Conservation (phyloP, 2,113 vertebrate species). For the Tupaia tana region DNA sequence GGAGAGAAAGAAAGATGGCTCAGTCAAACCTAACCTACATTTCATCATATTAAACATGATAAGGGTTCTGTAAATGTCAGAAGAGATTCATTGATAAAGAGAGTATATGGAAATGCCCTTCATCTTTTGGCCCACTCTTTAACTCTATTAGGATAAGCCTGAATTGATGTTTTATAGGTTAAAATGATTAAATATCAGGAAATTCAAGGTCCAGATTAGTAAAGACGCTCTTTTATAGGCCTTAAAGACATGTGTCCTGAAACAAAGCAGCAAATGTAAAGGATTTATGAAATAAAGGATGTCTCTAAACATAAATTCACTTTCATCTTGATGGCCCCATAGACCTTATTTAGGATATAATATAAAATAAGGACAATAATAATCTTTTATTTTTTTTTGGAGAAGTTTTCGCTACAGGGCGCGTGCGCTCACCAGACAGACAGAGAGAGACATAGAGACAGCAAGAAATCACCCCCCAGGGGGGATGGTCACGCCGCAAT, state of each 20-base stretch:
- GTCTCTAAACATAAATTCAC: not conserved
- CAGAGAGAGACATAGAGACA: no score
- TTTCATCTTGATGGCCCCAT: not conserved
- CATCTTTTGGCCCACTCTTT: not conserved
- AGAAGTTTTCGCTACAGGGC: no score
- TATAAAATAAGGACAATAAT: not conserved
- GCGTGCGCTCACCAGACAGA: no score
- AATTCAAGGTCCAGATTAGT: not conserved
- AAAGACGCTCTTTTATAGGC: not conserved
- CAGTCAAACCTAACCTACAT: not conserved
- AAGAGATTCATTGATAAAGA: not conserved
- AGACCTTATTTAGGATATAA: not conserved
- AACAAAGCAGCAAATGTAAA: not conserved
- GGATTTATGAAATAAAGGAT: constrained; percentile 1
- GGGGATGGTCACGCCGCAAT: no score
- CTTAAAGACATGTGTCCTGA: not conserved
- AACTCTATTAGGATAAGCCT: not conserved
- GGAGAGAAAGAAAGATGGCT: not conserved
- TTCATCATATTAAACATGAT: not conserved
- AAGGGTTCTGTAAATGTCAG: not conserved
- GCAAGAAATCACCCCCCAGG: no score
- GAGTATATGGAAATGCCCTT: not conserved
- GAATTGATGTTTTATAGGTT: not conserved
- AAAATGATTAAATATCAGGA: constrained; percentile 3
- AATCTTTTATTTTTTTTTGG: no score